These are phyloP conservation scores for Protosalanx chinensis DNA, from an alignment of 2,797 vertebrate genomes.

Conservation along the genomic window DNA sequence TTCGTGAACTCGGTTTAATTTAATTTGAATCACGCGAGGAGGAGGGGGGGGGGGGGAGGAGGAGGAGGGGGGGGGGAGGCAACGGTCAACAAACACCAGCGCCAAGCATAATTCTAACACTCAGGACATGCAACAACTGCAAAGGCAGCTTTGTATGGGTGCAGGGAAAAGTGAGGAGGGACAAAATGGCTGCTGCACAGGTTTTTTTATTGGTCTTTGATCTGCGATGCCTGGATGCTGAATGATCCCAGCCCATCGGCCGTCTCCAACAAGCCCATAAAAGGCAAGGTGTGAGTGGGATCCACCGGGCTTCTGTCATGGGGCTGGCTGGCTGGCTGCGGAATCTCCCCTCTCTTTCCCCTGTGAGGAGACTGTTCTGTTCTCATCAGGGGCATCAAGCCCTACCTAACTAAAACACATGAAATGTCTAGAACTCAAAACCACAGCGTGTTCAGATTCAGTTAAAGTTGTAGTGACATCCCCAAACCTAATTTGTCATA, in stretches of 20 bases:
- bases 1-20: constrained; percentile 51
- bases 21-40: constrained; percentile 49
- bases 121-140: neutral
- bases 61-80: too few species aligned
- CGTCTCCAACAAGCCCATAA: constrained; percentile 56
- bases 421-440: neutral
- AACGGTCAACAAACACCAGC: neutral
- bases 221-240: constrained; percentile 38
- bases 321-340: constrained; percentile 37
- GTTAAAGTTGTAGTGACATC: neutral
- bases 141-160: neutral
- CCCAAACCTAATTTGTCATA: neutral
- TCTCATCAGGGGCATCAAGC: neutral
- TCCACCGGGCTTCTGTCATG: constrained; percentile 40
- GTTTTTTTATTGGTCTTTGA: constrained; percentile 22
- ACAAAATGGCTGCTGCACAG: neutral
- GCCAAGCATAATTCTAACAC: constrained; percentile 11
- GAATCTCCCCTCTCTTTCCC: constrained; percentile 40
- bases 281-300: constrained; percentile 55
- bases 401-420: neutral
- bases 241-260: constrained; percentile 51
- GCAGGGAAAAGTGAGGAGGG: neutral
- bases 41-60: too few species aligned
- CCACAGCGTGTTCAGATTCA: neutral
- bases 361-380: neutral